Conservation (phyloP, 23 tunicate species). For the Halocynthia aurantium region DNA sequence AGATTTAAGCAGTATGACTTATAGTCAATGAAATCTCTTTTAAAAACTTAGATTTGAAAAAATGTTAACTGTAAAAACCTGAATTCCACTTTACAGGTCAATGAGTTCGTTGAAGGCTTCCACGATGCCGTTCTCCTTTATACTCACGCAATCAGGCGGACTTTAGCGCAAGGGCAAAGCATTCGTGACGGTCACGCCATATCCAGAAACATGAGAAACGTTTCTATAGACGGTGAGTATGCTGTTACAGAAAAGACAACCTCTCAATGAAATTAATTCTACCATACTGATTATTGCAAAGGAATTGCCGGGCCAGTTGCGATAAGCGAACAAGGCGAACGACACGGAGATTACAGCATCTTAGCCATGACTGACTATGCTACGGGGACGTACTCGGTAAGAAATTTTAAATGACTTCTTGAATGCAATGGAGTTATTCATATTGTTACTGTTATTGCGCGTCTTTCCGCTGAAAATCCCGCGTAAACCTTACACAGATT, state of each 20-base stretch:
- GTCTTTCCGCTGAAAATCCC: neutral
- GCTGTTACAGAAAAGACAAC: neutral
- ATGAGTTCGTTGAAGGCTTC: conserved; percentile 72
- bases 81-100: conserved; percentile 27
- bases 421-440: too few species aligned
- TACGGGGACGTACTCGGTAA: conserved; percentile 56
- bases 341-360: conserved; percentile 71
- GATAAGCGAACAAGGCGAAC: conserved; percentile 40
- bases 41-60: neutral
- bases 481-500: neutral
- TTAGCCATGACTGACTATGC: conserved; percentile 46
- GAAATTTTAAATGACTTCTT: neutral
- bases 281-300: neutral
- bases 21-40: neutral
- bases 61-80: neutral
- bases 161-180: conserved; percentile 12
- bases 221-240: conserved; percentile 37
- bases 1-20: neutral
- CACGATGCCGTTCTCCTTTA: conserved; percentile 77
- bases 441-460: neutral
- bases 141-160: conserved; percentile 32
- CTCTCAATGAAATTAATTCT: neutral
- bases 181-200: conserved; percentile 36
- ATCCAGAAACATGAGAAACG: conserved; percentile 46
- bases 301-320: conserved; percentile 72